Conservation (phyloP, 92 coral and sea anemone genomes). For the Palythoa heliodiscus region DNA sequence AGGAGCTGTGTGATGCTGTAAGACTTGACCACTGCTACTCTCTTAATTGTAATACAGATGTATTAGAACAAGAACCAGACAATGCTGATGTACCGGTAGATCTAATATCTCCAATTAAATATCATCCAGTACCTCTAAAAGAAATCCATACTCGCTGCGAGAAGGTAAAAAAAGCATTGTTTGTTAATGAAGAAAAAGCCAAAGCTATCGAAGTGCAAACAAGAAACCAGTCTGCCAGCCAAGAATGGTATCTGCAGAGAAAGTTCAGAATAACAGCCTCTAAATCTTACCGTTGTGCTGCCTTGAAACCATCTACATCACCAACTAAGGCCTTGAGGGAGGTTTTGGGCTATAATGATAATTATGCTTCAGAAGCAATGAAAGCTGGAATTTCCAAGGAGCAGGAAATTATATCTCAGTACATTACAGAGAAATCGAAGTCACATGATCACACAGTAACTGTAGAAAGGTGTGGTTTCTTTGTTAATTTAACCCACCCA, state of each 20-base stretch:
- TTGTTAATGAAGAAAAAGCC: conserved; percentile 46
- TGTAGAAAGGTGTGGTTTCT: conserved; percentile 60
- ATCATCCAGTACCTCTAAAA: conserved; percentile 27
- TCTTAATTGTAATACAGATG: not conserved
- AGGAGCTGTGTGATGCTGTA: conserved; percentile 6
- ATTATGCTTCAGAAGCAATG: conserved; percentile 52
- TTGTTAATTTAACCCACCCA: conserved; percentile 57
- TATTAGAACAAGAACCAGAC: conserved; percentile 12
- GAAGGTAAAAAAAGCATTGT: conserved; percentile 38
- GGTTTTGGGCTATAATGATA: conserved; percentile 41
- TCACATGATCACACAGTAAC: conserved; percentile 11
- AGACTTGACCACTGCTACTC: conserved; percentile 21
- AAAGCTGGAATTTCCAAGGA: conserved; percentile 54
- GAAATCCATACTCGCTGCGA: conserved; percentile 23
- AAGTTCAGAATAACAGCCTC: conserved; percentile 64
- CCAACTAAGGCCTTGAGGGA: conserved; percentile 59
- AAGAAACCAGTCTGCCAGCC: conserved; percentile 45
- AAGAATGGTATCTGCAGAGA: conserved; percentile 48
- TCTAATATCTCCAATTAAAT: conserved; percentile 16
- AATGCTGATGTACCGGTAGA: conserved; percentile 4
- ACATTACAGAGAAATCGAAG: conserved; percentile 42
- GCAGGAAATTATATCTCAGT: conserved; percentile 43
- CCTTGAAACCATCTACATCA: conserved; percentile 52
- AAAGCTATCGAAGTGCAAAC: conserved; percentile 39
- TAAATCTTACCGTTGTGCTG: conserved; percentile 54